Evolutionary conservation across 2,797 vertebrate genomes (phyloP), one percentile per base, ranked within the genome.

Genomic region (Lophotriccus pileatus): DNA sequence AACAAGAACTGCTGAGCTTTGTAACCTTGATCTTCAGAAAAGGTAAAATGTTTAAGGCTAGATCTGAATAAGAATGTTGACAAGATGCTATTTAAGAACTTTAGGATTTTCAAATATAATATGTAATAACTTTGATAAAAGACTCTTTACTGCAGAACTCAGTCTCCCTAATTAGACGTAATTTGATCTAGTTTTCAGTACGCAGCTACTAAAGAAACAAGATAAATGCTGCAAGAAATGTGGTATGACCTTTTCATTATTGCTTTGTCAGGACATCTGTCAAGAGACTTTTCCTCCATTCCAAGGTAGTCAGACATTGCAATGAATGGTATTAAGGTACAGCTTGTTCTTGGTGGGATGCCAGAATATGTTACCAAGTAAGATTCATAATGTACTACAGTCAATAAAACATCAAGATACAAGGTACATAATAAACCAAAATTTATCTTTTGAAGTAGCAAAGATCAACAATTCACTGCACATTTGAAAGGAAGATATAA

Each of bases 1-100:
- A 97, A 95, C 37, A 93, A 86, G 91, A 97, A 96, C n/a, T 79
- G 53, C 62, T 86, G 85, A 96, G 84, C 69, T 90, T 76, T 47
- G 52, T 97, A 93, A 91, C 97, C 96, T 98, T 97, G 96, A 96
- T 97, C 95, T 97, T 98, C 96, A 96, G 85, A 78, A 95, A 96
- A 95, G 86, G 62, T 64, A 93, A 93, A 97, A 94, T 7, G 5
- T 73, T 63, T 70, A 70, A 90, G 85, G 79, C 83, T 89, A 85
- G 58, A 91, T 92, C 66, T 94, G 84, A 96, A 95, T 86, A 87
- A 55, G 37, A 93, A 95, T 68, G 70, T 68, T 82, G 60, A 75
- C 12, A n/a, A 92, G 30, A 87, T 72, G 22, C 23, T 74, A 82
- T 85, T 81, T 73, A 78, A 78, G 7, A 69, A 17, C 59, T 87